These are phyloP conservation scores for Cnemophilus loriae DNA, from an alignment of 2,113 vertebrate genomes.

Conservation along the genomic window DNA sequence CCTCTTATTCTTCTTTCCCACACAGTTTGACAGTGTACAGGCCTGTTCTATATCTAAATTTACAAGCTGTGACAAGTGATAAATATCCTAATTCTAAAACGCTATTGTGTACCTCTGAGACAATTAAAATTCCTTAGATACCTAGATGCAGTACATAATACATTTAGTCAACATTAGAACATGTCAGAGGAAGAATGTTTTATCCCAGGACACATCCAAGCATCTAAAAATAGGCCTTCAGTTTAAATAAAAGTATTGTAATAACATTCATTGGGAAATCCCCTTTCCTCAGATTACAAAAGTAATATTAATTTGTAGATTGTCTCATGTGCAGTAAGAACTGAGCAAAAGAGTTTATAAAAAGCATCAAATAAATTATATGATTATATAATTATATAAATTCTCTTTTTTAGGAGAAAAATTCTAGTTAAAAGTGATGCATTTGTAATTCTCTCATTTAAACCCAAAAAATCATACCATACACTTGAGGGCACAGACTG, in stretches of 20 bases:
- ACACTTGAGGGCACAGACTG: neutral
- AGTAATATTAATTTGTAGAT: neutral
- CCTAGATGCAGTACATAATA: constrained; percentile 55
- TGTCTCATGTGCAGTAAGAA: neutral
- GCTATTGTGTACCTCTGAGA: constrained; percentile 45
- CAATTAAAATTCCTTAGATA: constrained; percentile 63
- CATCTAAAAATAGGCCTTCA: constrained; percentile 46
- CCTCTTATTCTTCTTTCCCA: constrained; percentile 35
- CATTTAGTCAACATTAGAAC: constrained; percentile 45
- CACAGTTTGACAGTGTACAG: constrained; percentile 37
- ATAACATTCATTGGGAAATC: constrained; percentile 25
- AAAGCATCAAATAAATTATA: neutral
- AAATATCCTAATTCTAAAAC: constrained; percentile 58
- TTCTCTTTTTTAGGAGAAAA: neutral
- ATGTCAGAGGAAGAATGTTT: constrained; percentile 31
- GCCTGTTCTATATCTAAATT: constrained; percentile 48
- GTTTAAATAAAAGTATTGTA: constrained; percentile 20
- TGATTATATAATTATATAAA: no score
- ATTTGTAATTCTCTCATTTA: neutral
- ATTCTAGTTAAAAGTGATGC: neutral
- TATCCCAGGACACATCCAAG: constrained; percentile 22
- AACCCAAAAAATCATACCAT: neutral
- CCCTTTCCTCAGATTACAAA: constrained; percentile 17
- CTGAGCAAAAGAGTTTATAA: neutral
- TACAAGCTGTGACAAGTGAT: constrained; percentile 58